A percentile compares a stretch with the other conserved stretches of the same genome.
These are phyloP conservation scores for Mobula birostris DNA, from an alignment of 2,113 vertebrate genomes.

Conservation along the genomic window DNA sequence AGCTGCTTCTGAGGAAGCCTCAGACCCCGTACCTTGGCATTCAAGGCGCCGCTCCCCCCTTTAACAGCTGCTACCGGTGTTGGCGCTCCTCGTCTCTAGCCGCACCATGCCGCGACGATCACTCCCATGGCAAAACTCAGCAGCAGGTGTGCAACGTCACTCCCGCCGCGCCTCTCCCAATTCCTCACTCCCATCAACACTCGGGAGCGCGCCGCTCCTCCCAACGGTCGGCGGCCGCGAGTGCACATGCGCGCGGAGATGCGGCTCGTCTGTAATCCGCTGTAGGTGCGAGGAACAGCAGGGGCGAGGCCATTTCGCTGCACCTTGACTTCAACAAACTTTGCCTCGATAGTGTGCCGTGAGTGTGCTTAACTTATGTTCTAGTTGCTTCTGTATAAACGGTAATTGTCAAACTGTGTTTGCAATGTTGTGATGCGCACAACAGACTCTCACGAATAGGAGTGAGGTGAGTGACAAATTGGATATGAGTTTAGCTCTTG, in stretches of 20 bases:
- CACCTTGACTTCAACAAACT: no score
- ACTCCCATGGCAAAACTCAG: neutral
- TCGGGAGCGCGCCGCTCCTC: constrained; percentile 8
- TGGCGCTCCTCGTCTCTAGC: no score
- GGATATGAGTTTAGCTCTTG: neutral
- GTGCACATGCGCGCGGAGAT: neutral
- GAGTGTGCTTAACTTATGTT: neutral
- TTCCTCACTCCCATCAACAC: neutral
- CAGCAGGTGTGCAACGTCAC: constrained; percentile 25
- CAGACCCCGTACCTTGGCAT: neutral
- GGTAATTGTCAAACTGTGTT: neutral
- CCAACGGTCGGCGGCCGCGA: neutral
- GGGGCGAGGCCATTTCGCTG: no score
- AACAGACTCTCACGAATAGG: neutral
- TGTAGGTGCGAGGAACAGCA: neutral
- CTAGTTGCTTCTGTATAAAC: neutral
- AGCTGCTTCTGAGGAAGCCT: neutral
- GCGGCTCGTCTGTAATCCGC: neutral
- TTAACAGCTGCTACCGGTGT: neutral
- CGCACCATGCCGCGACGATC: neutral
- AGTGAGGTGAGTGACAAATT: neutral
- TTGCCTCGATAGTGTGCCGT: neutral
- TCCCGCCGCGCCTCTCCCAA: neutral
- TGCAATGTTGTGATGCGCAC: neutral
- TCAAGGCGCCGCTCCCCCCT: neutral